A percentile compares a stretch with the other conserved stretches of the same genome.
phyloP scores from a whole-genome alignment of 1,140 invertebrate species.

The Physella acuta region DNA sequence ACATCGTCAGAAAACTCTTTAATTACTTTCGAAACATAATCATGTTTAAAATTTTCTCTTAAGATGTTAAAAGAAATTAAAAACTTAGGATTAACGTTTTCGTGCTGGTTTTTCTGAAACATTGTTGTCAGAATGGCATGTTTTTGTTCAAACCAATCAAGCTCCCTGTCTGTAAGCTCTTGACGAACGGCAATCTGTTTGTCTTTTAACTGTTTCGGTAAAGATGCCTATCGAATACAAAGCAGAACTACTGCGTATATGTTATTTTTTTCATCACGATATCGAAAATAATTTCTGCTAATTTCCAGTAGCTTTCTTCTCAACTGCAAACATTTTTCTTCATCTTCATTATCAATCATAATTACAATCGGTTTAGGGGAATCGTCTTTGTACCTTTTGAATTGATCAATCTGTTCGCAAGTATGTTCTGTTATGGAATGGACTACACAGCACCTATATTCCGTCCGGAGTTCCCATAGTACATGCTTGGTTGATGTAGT shows the following conservation, averaged over 20 bases:
- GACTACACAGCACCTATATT: constrained; percentile 36
- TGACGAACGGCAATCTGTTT: constrained; percentile 27
- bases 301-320: constrained; percentile 11
- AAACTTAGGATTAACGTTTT: constrained; percentile 32
- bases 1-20: constrained; percentile 28
- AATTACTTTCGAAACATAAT: constrained; percentile 32
- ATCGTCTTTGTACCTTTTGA: constrained; percentile 31
- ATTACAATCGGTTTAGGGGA: constrained; percentile 31
- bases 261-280: background rate
- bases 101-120: constrained; percentile 24
- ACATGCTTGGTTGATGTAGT: constrained; percentile 36
- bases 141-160: constrained; percentile 34
- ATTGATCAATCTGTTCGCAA: constrained; percentile 31
- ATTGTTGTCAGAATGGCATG: constrained; percentile 27
- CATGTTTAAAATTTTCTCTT: constrained; percentile 35
- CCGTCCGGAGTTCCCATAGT: constrained; percentile 34
- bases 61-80: constrained; percentile 40
- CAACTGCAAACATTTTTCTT: constrained; percentile 35
- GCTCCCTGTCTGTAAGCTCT: constrained; percentile 28
- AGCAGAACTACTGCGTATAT: constrained; percentile 5
- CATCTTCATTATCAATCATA: constrained; percentile 39
- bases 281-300: background rate
- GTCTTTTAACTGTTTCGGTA: constrained; percentile 11
- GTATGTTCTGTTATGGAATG: constrained; percentile 33
- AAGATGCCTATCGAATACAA: background rate